A percentile compares a stretch with the other conserved stretches of the same genome.
These are phyloP conservation scores for Caenorhabditis wallacei DNA, from an alignment of 2,888 invertebrate species.

Conservation along the genomic window DNA sequence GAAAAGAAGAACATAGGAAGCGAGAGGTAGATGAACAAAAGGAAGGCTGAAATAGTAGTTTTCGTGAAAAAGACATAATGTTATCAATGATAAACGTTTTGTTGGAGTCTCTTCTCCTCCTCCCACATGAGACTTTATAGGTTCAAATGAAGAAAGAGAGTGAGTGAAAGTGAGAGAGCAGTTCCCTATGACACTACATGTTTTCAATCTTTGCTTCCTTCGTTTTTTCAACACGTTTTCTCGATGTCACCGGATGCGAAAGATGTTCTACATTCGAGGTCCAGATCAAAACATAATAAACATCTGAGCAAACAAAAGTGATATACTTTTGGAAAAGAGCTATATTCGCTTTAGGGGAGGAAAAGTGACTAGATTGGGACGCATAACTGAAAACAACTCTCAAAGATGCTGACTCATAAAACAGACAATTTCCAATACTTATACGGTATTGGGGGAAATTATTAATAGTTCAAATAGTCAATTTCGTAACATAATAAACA, in stretches of 20 bases:
- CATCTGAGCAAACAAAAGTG: background rate
- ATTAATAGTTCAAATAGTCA: conserved; percentile 2
- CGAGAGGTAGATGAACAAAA: conserved; percentile 7
- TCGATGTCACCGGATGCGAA: conserved; percentile 19
- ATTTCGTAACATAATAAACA: conserved; percentile 6
- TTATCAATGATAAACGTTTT: conserved; percentile 54
- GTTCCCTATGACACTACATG: conserved; percentile 41
- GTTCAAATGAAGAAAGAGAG: conserved; percentile 11
- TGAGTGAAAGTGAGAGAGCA: conserved; percentile 26
- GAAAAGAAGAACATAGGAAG: conserved; percentile 28
- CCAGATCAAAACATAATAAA: conserved; percentile 22
- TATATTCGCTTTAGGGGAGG: too few species aligned
- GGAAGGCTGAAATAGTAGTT: conserved; percentile 38
- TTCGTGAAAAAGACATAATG: conserved; percentile 39
- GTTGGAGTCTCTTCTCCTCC: conserved; percentile 25
- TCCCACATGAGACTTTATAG: conserved; percentile 44
- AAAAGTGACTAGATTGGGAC: too few species aligned
- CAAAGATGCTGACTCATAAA: background rate
- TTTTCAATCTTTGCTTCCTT: conserved; percentile 51
- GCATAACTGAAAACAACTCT: too few species aligned
- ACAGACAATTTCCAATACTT: background rate
- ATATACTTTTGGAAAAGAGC: background rate
- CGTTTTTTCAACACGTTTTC: conserved; percentile 12
- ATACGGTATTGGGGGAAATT: background rate
- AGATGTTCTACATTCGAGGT: conserved; percentile 11